Evolutionary conservation across 2,888 invertebrate species (phyloP).

Genomic region (Hydrotaea diabolus): DNA sequence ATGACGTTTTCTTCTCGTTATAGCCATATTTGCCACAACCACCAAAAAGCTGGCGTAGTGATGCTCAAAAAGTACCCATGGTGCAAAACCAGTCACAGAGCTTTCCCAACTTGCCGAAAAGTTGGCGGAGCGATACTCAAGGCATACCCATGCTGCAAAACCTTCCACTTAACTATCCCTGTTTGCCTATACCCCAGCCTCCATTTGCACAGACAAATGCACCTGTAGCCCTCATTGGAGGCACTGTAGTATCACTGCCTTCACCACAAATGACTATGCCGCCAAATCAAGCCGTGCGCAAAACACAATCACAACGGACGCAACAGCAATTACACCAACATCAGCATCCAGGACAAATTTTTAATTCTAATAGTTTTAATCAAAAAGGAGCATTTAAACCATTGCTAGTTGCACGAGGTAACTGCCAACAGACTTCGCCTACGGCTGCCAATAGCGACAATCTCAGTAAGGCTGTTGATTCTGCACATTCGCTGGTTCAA

Average conservation of each 20-base stretch:
- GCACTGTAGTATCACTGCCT: conserved; percentile 30
- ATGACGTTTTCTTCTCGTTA: not conserved
- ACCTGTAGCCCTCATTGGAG: conserved; percentile 14
- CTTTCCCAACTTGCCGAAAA: conserved; percentile 66
- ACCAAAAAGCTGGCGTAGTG: conserved; percentile 73
- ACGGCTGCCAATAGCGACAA: not conserved
- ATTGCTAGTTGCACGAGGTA: conserved; percentile 82
- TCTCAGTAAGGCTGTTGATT: not conserved
- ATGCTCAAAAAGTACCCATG: conserved; percentile 65
- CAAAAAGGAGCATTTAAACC: conserved; percentile 82
- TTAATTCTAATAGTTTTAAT: conserved; percentile 67
- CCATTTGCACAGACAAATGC: conserved; percentile 10
- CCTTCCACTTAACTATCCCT: conserved; percentile 16
- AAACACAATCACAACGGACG: conserved; percentile 32
- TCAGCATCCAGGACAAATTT: conserved; percentile 59
- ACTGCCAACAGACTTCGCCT: not conserved
- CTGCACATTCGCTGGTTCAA: conserved; percentile 54
- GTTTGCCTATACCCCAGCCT: conserved; percentile 19
- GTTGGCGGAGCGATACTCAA: conserved; percentile 72
- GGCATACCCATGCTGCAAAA: no score
- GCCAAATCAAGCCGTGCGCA: conserved; percentile 40
- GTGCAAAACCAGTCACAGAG: not conserved
- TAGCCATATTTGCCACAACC: conserved; percentile 73
- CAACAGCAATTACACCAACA: conserved; percentile 39
- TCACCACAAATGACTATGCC: conserved; percentile 17